phyloP scores from a whole-genome alignment of 2,113 vertebrate genomes.

The Sphaerodactylus townsendi region DNA sequence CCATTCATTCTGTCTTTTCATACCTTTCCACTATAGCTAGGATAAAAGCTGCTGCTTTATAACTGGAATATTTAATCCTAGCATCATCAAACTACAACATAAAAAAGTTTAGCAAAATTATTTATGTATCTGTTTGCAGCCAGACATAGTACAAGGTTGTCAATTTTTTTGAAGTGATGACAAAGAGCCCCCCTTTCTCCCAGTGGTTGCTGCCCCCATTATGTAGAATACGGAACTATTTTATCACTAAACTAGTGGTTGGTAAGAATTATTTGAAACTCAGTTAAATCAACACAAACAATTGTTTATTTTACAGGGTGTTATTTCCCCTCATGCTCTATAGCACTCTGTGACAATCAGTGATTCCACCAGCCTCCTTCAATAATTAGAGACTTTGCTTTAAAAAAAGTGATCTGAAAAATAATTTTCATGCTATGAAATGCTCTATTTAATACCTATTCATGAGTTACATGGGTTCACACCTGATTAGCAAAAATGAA shows the following conservation, averaged over 20 bases:
- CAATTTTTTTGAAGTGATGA: conserved; percentile 44
- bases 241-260: not conserved
- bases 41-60: conserved; percentile 40
- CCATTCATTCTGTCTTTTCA: conserved; percentile 57
- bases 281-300: not conserved
- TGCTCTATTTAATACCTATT: not conserved
- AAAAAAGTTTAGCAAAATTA: conserved; percentile 5
- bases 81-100: conserved; percentile 16
- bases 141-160: conserved; percentile 1
- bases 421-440: conserved; percentile 13
- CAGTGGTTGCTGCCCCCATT: conserved; percentile 33
- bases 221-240: not conserved
- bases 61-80: conserved; percentile 32
- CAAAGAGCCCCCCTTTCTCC: conserved; percentile 45
- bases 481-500: conserved; percentile 12
- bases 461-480: conserved; percentile 14
- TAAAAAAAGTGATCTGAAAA: conserved; percentile 30
- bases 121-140: not conserved
- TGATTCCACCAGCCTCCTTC: not conserved
- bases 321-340: not conserved
- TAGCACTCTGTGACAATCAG: not conserved
- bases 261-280: not conserved
- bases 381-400: not conserved
- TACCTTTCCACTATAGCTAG: conserved; percentile 53
- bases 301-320: not conserved